Evolutionary conservation across 1,140 invertebrate species (phyloP).

Genomic region (Drosophila albomicans): DNA sequence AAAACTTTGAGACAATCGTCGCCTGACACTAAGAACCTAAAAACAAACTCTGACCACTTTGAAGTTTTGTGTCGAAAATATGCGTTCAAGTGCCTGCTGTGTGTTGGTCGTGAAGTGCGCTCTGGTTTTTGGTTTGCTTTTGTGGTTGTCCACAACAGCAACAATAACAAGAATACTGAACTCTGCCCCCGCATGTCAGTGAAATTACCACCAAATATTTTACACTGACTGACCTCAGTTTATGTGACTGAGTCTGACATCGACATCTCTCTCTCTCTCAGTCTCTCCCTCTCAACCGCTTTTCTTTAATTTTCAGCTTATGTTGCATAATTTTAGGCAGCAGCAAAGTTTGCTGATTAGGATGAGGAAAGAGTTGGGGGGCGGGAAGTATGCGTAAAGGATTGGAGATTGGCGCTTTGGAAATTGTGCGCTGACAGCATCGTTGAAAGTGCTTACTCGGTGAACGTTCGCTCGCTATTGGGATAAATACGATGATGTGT

Average conservation of each 20-base stretch:
- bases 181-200: slow-evolving; percentile 40
- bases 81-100: slow-evolving; percentile 7
- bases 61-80: slow-evolving; percentile 27
- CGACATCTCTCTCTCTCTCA: no score
- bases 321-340: slow-evolving; percentile 73
- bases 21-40: not conserved
- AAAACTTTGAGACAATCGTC: not conserved
- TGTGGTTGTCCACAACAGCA: slow-evolving; percentile 48
- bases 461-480: not conserved
- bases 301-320: slow-evolving; percentile 78
- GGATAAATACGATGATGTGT: slow-evolving; percentile 26
- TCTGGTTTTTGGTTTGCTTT: slow-evolving; percentile 62
- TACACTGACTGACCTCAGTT: slow-evolving; percentile 1
- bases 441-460: slow-evolving; percentile 24
- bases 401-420: slow-evolving; percentile 21
- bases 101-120: slow-evolving; percentile 48
- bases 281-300: not conserved
- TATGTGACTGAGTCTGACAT: not conserved
- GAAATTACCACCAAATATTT: slow-evolving; percentile 31
- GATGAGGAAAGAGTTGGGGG: no score
- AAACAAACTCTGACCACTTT: slow-evolving; percentile 40
- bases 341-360: not conserved
- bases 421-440: slow-evolving; percentile 49
- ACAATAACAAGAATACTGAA: not conserved
- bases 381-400: slow-evolving; percentile 1